Base-by-base conservation (phyloP, 2,797 vertebrate genomes). In the Botia kubotai region DNA sequence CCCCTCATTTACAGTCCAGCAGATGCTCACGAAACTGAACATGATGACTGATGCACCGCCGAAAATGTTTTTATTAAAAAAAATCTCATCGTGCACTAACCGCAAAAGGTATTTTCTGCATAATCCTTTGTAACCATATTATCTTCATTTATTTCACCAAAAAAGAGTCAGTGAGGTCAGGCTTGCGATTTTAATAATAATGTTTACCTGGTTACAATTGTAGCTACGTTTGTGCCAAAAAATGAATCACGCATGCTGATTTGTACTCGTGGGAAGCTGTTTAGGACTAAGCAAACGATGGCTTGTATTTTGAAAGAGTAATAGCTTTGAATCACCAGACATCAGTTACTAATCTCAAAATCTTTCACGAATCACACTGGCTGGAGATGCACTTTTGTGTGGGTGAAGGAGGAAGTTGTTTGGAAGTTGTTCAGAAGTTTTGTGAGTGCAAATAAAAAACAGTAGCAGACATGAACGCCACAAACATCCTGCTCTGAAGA, bases 401-500 rank as follows among this genome's bases (percentile, higher is more conserved):
- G 72, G 81, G 82, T 75, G 71, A 82, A 79, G 73, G 73, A 75
- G 68, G 46, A 79, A 78, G 76, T 83, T 84, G 83, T 80, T 83
- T 90, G 89, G 88, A 86, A 69, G 39, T 69, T 52, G 60, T 78
- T 86, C 86, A 85, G 82, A 86, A 66, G 79, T 53, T 82, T 82
- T 79, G 76, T 68, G 76, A 84, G 83, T 89, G 85, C 83, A 89
- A 88, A 89, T 88, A 86, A 62, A 86, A 89, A 88, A 85, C 91
- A 91, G 90, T 84, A 91, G 90, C 88, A 88, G 89, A 84, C 88
- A 89, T 79, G 88, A 87, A 88, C 85, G 81, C 81, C 85, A 84
- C 89, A 90, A 87, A 89, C 89, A 92, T 94, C 93, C 92, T 93
- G 88, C 73, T 80, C 84, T 79, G 87, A 87, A 86, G 62, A 72